Conservation (phyloP, 2,888 invertebrate species). For the Lepetodrilus schrolli region DNA sequence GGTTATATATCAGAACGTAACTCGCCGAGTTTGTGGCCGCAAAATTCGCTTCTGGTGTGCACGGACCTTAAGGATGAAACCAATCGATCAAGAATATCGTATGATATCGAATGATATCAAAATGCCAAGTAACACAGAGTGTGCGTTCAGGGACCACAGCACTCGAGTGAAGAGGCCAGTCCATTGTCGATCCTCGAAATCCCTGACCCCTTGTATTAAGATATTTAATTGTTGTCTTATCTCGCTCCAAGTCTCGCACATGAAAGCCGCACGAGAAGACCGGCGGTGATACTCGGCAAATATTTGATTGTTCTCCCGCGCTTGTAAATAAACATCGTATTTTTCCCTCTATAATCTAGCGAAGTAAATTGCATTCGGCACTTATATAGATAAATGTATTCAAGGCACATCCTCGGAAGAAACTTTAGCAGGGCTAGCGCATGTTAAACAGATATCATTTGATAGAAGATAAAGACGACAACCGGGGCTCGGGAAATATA, state of each 20-base stretch:
- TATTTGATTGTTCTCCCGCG: neutral
- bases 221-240: constrained; percentile 13
- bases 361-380: neutral
- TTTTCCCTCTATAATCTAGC: constrained; percentile 13
- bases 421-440: neutral
- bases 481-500: neutral
- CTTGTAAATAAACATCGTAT: constrained; percentile 14
- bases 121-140: too few species aligned
- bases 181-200: too few species aligned
- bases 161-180: too few species aligned
- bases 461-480: neutral
- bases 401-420: neutral
- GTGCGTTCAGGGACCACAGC: too few species aligned
- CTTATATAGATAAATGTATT: neutral
- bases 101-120: too few species aligned
- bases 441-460: neutral
- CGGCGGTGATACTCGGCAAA: neutral
- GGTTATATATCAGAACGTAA: too few species aligned
- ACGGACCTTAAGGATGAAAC: too few species aligned
- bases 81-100: too few species aligned
- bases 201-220: neutral
- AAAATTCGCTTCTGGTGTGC: too few species aligned
- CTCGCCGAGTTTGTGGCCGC: too few species aligned
- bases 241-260: neutral
- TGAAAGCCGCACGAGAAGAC: neutral